phyloP scores from a whole-genome alignment of 37 sponge, comb jelly and placozoan genomes.

The Geodia barretti region DNA sequence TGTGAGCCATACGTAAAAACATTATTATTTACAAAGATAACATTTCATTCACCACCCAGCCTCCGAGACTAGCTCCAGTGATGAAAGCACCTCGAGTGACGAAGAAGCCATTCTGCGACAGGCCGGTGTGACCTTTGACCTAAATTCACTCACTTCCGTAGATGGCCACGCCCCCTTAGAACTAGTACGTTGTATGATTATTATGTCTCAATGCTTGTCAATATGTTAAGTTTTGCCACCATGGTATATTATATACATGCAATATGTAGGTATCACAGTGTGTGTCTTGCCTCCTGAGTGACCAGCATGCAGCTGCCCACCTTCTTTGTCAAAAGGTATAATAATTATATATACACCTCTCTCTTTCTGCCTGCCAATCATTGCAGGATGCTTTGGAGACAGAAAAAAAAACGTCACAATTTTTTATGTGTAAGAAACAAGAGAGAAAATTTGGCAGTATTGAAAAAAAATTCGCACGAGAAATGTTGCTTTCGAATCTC shows the following conservation, averaged over 20 bases:
- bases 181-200: conserved; percentile 37
- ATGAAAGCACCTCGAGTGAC: not conserved
- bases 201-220: not conserved
- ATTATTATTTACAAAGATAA: not conserved
- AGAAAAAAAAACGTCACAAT: too few relatives aligned
- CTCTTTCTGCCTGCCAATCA: too few relatives aligned
- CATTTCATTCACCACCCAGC: not conserved
- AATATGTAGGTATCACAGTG: conserved; percentile 32
- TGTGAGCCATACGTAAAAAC: not conserved
- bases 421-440: too few relatives aligned
- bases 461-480: not conserved
- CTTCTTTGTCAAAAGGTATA: conserved; percentile 72
- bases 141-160: conserved; percentile 3
- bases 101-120: not conserved
- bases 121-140: conserved; percentile 49
- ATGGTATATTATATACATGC: not conserved
- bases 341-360: too few relatives aligned
- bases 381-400: too few relatives aligned
- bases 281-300: conserved; percentile 59
- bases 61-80: conserved; percentile 1
- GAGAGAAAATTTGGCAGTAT: not conserved
- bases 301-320: conserved; percentile 68
- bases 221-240: not conserved
- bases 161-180: conserved; percentile 53
- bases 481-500: not conserved